Evolutionary conservation across 2,113 vertebrate genomes (phyloP).

Genomic region (Cyrtonyx montezumae): DNA sequence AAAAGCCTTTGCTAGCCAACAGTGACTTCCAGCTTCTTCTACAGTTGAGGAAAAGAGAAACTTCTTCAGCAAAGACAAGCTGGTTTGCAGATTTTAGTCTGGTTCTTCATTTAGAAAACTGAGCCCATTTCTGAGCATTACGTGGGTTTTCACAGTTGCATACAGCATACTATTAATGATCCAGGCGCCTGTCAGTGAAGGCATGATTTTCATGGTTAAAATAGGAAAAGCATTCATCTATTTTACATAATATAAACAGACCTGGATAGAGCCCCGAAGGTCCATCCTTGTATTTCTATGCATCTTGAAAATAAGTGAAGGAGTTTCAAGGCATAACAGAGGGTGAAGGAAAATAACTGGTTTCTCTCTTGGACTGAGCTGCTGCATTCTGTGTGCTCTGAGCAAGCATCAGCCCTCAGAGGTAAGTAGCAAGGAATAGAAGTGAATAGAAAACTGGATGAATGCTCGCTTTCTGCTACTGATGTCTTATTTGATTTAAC

Average conservation of each 20-base stretch:
- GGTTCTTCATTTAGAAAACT: slow-evolving; percentile 20
- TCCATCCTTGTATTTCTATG: not conserved
- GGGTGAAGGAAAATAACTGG: not conserved
- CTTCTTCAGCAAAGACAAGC: slow-evolving; percentile 31
- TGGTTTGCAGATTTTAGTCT: slow-evolving; percentile 53
- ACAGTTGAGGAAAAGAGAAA: not conserved
- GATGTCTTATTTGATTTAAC: not conserved
- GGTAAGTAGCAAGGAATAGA: slow-evolving; percentile 35
- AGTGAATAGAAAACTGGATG: not conserved
- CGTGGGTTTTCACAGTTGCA: slow-evolving; percentile 36
- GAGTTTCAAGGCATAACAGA: not conserved
- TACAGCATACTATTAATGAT: not conserved
- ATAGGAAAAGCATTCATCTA: slow-evolving; percentile 24
- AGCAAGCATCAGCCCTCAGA: not conserved
- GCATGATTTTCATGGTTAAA: slow-evolving; percentile 13
- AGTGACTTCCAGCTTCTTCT: slow-evolving; percentile 25
- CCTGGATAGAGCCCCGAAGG: not conserved
- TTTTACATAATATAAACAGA: slow-evolving; percentile 53
- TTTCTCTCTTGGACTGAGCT: not conserved
- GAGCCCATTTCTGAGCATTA: not conserved
- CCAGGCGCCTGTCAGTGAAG: slow-evolving; percentile 8
- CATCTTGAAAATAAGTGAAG: not conserved
- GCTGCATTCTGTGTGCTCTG: not conserved
- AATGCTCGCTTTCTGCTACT: not conserved
- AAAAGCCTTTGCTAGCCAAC: slow-evolving; percentile 23